Conservation (phyloP, 2,113 vertebrate species). For the Notarius quadriscutis region DNA sequence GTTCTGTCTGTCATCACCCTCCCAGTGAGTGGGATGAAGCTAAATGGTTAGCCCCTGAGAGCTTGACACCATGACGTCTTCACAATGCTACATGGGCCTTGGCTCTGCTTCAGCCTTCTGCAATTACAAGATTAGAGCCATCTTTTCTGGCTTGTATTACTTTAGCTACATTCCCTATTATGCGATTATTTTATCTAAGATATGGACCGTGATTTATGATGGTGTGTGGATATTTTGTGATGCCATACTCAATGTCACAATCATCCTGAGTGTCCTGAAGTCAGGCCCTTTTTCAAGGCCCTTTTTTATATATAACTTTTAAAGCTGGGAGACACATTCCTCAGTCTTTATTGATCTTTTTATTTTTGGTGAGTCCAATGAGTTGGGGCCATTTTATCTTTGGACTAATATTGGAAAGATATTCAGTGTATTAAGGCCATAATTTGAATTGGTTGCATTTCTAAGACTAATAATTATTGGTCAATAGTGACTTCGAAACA, state of each 20-base stretch:
- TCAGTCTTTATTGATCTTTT: background rate
- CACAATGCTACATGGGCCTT: constrained; percentile 40
- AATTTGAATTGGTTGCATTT: background rate
- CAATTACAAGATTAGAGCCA: constrained; percentile 49
- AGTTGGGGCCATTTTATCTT: background rate
- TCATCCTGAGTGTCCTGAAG: constrained; percentile 16
- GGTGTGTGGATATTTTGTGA: constrained; percentile 2
- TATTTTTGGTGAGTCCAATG: background rate
- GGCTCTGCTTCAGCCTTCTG: constrained; percentile 38
- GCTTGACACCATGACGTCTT: constrained; percentile 43
- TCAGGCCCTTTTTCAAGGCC: constrained; percentile 4
- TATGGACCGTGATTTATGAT: constrained; percentile 24
- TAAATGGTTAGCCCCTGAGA: constrained; percentile 38
- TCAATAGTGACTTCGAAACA: background rate
- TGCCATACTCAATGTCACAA: constrained; percentile 18
- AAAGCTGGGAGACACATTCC: background rate
- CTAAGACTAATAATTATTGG: background rate
- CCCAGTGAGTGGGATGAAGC: constrained; percentile 21
- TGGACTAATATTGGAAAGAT: background rate
- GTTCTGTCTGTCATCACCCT: constrained; percentile 34
- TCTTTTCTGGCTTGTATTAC: background rate
- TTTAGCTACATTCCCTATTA: constrained; percentile 30
- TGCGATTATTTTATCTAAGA: constrained; percentile 2
- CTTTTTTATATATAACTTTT: constrained; percentile 8
- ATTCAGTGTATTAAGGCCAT: background rate